A percentile compares a stretch with the other conserved stretches of the same genome.
These are phyloP conservation scores for Cotesia congregata DNA, from an alignment of 2,888 invertebrate genomes.

Conservation along the genomic window DNA sequence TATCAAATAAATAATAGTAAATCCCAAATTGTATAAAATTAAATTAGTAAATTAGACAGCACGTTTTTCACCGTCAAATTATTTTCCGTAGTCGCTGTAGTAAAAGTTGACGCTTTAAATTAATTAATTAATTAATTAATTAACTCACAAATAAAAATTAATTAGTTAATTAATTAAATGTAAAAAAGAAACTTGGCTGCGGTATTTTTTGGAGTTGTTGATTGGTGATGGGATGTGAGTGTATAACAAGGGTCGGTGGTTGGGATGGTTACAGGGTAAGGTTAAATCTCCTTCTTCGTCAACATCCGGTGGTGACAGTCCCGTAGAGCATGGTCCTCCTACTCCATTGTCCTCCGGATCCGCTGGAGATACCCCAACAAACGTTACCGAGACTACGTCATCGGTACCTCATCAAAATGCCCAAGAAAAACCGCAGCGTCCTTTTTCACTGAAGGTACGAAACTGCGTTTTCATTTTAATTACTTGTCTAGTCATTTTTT, in stretches of 20 bases:
- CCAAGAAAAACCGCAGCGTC: conserved; percentile 73
- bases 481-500: conserved; percentile 22
- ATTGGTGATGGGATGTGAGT: conserved; percentile 64
- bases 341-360: conserved; percentile 65
- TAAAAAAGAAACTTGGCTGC: conserved; percentile 44
- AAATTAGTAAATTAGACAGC: conserved; percentile 7
- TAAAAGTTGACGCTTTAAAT: conserved; percentile 3
- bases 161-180: not conserved
- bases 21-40: not conserved
- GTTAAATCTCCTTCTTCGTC: conserved; percentile 70
- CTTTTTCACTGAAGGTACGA: conserved; percentile 75
- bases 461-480: conserved; percentile 26
- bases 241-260: conserved; percentile 65
- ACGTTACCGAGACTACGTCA: conserved; percentile 58
- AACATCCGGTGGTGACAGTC: conserved; percentile 69
- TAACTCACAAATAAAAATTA: not conserved
- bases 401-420: conserved; percentile 64
- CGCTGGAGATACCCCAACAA: conserved; percentile 62
- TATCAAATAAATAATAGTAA: not conserved
- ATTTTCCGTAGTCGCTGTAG: not conserved
- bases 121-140: not conserved
- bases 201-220: conserved; percentile 40
- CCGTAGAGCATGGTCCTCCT: conserved; percentile 66
- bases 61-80: conserved; percentile 3
- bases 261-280: conserved; percentile 71